Evolutionary conservation across 2,888 invertebrate species (phyloP), one percentile per base, ranked within the genome.

Genomic region (Pasiphila rectangulata): DNA sequence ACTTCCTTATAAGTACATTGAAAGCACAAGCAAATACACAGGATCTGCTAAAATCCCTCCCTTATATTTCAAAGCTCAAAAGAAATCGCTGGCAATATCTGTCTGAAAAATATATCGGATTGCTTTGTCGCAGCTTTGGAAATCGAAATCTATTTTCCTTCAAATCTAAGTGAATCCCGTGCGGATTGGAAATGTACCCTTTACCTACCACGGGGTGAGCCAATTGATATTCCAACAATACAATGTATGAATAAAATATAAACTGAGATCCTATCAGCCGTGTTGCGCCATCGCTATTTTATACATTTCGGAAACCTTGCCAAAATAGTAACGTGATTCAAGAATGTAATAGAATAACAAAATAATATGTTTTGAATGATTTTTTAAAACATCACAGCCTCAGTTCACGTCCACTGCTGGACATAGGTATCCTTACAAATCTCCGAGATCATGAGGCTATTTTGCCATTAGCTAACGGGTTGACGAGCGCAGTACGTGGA

Each of bases 81-180:
- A 88, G 88, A 86, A 87, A 87, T 87, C 88, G 87, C 86, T 84
- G 76, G 86, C 88, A 87, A 88, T 88, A 88, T 88, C 87, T 86
- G 87, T 86, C 87, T 88, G 87, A 87, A 88, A 88, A 87, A 88
- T 88, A 88, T 88, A 87, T 88, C 88, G 87, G 87, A 88, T 87
- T 87, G 87, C 88, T 87, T 88, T 88, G 88, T 88, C 87, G 87
- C 85, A 86, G 88, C 87, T 86, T 86, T 86, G 79, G 79, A 86
- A 87, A 87, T 87, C 88, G 86, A 88, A 87, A 88, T 88, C 87
- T 88, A 88, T 88, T 87, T 88, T 88, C 88, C 88, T 87, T 88
- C 88, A 87, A 88, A 88, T 87, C 88, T 88, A 88, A 88, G 88
- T 86, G 88, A 88, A 88, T 88, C 88, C 88, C 88, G 85, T 82